Evolutionary conservation across 2,113 vertebrate species (phyloP).

Genomic region (Laticauda laticaudata): DNA sequence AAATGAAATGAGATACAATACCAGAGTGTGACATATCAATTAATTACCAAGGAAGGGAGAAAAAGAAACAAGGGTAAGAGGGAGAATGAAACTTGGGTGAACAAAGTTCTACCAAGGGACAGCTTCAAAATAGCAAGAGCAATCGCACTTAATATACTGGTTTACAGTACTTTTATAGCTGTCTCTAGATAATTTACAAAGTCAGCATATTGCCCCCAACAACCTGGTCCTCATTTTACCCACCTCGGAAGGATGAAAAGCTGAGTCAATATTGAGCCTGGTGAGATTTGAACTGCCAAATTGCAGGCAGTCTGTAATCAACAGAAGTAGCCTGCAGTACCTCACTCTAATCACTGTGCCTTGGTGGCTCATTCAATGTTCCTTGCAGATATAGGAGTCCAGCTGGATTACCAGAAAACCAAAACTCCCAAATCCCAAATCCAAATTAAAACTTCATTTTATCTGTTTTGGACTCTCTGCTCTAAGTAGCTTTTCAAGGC

Average conservation of each 20-base stretch:
- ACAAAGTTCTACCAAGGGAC: neutral
- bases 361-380: neutral
- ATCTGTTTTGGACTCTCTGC: neutral
- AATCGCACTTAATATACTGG: too few species aligned
- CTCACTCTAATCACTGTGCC: too few species aligned
- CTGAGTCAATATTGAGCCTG: too few species aligned
- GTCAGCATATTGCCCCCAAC: too few species aligned
- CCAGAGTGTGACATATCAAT: slow-evolving; percentile 33
- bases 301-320: too few species aligned
- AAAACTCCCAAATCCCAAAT: neutral
- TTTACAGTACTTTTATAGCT: too few species aligned
- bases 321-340: too few species aligned
- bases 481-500: neutral
- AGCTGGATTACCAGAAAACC: too few species aligned
- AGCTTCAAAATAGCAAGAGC: neutral
- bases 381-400: neutral
- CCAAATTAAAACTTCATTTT: neutral
- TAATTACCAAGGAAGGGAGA: neutral
- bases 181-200: too few species aligned
- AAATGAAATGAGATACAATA: slow-evolving; percentile 60
- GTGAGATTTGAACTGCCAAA: too few species aligned
- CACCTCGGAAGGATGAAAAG: too few species aligned
- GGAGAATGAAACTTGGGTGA: neutral
- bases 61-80: neutral
- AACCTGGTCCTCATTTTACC: too few species aligned